A percentile compares a stretch with the other conserved stretches of the same genome.
Conservation (phyloP, 2,797 vertebrate genomes). For the Tapirus indicus region DNA sequence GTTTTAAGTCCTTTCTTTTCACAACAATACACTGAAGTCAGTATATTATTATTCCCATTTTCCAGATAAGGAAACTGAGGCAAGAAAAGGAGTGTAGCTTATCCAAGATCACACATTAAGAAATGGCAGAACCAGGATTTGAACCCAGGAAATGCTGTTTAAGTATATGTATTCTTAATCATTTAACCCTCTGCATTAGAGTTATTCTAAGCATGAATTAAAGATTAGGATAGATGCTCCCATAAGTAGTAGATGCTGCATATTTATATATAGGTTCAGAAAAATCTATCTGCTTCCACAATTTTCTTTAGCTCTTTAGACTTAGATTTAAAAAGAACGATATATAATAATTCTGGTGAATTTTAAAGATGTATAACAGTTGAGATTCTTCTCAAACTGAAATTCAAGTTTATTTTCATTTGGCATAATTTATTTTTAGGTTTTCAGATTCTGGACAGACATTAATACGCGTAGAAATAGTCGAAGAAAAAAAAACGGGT, state of each 20-base stretch:
- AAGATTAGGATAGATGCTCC: neutral
- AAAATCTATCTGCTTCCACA: neutral
- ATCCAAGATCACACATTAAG: neutral
- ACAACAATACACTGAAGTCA: neutral
- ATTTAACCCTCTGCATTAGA: neutral
- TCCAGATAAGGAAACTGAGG: neutral
- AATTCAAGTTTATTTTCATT: conserved; percentile 38
- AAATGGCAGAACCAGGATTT: neutral
- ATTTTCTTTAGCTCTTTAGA: conserved; percentile 25
- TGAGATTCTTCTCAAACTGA: neutral
- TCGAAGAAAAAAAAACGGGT: neutral
- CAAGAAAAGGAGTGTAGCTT: neutral
- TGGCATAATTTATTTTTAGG: conserved; percentile 49
- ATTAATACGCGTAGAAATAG: conserved; percentile 2
- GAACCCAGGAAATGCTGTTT: neutral
- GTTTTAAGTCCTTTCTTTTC: neutral
- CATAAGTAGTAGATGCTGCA: neutral
- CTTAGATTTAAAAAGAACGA: conserved; percentile 1
- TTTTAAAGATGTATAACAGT: conserved; percentile 41
- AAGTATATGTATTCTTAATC: neutral
- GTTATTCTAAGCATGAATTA: neutral
- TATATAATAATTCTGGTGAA: neutral
- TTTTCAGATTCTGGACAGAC: neutral
- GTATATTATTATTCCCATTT: neutral
- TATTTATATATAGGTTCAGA: neutral